Base-by-base conservation (phyloP, 2,797 vertebrate species). In the Phrynocephalus guinanensis region DNA sequence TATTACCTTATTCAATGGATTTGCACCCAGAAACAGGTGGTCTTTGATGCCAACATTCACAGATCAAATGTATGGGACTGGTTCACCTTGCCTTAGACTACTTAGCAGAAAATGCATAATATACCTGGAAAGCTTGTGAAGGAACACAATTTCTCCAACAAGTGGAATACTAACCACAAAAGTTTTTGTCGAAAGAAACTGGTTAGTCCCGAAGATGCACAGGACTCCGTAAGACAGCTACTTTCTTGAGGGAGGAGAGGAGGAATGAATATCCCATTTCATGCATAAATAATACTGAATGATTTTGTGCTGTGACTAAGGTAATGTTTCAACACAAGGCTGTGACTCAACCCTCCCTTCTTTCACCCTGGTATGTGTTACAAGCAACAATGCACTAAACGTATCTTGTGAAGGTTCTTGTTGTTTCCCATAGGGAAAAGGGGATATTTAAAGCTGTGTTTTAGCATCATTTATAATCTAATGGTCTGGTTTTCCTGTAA, bases 221-320 rank as follows among this genome's bases (percentile, higher is more conserved):
- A 56, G 10, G 52, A 56, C 52, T 56, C 52, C 13, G 11, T 56
- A 56, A 56, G 9, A 56, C 52, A 56, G 52, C 52, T 56, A 13
- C 52, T 56, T 56, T 56, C 52, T 56, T 56, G 52, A 11, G 52
- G 9, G 13, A 56, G 13, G 13, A 56, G 52, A 11, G 38, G 38
- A 44, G 38, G 38, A 44, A 44, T 44, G 38, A 90, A 48, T 30
- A 73, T 86, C 77, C 33, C 91, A 90, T 77, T 91, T 87, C 52
- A 15, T 90, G 93, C 95, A 92, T 94, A 93, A 94, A 93, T 92
- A 86, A 92, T 91, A 92, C 95, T 96, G 91, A 95, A 96, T 95
- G 96, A 95, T 93, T 95, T 91, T 83, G 82, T 91, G 87, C 90
- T 92, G 88, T 94, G 93, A 93, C 94, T 93, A 92, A 94, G 70